A percentile compares a stretch with the other conserved stretches of the same genome.
Conservation (phyloP, 2,113 vertebrate species). For the Dicaeum eximium region DNA sequence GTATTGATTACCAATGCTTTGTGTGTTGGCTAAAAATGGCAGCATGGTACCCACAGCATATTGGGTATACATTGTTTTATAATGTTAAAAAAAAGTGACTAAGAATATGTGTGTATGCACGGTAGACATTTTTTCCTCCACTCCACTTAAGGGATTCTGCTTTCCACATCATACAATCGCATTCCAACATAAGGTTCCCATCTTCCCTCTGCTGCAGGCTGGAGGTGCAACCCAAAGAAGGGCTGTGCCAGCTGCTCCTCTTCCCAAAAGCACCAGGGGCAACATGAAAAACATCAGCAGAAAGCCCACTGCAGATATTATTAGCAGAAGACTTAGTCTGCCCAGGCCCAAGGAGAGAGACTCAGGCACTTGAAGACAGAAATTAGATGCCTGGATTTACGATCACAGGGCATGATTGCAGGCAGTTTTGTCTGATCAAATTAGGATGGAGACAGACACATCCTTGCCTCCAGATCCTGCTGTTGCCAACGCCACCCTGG, state of each 20-base stretch:
- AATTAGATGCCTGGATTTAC: background rate
- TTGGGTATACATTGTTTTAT: background rate
- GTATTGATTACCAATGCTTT: background rate
- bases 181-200: background rate
- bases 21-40: fast-evolving
- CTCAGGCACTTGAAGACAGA: background rate
- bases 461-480: background rate
- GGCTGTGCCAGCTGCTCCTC: background rate
- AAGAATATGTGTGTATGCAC: background rate
- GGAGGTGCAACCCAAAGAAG: background rate
- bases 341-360: background rate
- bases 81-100: background rate
- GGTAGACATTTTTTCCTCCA: background rate
- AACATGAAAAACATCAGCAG: background rate
- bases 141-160: background rate
- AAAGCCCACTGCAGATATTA: background rate
- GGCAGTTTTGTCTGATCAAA: constrained; percentile 2
- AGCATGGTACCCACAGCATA: background rate
- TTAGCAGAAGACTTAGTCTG: background rate
- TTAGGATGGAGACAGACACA: background rate
- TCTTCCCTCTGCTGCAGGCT: background rate
- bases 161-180: background rate
- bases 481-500: background rate
- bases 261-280: background rate
- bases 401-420: background rate